phyloP scores from a whole-genome alignment of 2,888 invertebrate species.

The Actias luna region DNA sequence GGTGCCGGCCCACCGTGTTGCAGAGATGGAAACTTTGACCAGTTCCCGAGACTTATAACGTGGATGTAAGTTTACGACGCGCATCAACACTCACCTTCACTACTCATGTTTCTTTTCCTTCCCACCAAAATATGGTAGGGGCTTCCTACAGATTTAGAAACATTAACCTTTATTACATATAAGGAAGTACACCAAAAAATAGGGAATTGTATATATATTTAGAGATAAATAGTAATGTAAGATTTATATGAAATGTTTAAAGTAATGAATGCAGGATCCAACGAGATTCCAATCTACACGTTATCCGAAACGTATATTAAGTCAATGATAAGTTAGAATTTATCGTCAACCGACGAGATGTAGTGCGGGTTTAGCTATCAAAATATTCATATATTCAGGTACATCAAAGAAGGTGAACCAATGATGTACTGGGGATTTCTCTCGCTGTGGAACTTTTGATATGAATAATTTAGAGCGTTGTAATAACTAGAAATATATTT shows the following conservation, averaged over 20 bases:
- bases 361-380: constrained; percentile 18
- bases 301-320: constrained; percentile 8
- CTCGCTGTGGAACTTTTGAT: not conserved
- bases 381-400: constrained; percentile 45
- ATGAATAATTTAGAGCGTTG: constrained; percentile 8
- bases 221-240: too few species aligned
- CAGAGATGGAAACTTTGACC: too few species aligned
- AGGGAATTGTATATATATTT: too few species aligned
- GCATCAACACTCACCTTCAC: too few species aligned
- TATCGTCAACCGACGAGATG: constrained; percentile 6
- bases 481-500: constrained; percentile 5
- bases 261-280: constrained; percentile 6
- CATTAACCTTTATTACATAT: too few species aligned
- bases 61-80: too few species aligned
- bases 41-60: too few species aligned
- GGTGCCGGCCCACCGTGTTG: too few species aligned
- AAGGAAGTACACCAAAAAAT: too few species aligned
- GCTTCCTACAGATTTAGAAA: too few species aligned
- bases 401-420: constrained; percentile 26
- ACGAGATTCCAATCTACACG: constrained; percentile 6
- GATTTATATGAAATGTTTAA: not conserved
- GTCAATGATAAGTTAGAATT: constrained; percentile 11
- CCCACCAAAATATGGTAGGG: too few species aligned
- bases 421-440: constrained; percentile 1
- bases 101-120: too few species aligned